Conservation (phyloP, 2,888 invertebrate species). For the Galerucella calmariensis region DNA sequence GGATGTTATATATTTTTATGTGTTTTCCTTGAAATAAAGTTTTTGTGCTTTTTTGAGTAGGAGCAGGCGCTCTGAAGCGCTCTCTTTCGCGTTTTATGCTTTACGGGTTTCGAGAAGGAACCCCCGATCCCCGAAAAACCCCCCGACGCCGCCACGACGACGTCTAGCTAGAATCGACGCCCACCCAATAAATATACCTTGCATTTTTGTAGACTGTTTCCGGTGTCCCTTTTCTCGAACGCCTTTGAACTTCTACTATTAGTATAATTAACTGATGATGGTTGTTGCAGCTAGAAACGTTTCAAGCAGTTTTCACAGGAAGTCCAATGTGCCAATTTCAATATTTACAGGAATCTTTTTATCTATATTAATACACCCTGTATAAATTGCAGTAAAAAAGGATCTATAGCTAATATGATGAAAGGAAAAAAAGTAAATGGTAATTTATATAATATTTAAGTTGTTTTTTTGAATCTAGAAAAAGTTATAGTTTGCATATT, state of each 20-base stretch:
- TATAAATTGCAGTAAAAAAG: too few relatives aligned
- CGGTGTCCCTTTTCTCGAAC: constrained; percentile 27
- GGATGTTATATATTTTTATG: constrained; percentile 65
- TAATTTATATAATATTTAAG: too few relatives aligned
- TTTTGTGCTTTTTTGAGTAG: constrained; percentile 58
- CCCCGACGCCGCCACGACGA: constrained; percentile 42
- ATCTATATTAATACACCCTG: too few relatives aligned
- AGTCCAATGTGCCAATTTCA: not conserved
- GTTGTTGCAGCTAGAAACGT: not conserved
- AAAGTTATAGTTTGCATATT: too few relatives aligned
- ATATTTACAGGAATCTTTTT: too few relatives aligned
- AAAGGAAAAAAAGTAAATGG: too few relatives aligned
- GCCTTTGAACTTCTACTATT: constrained; percentile 5
- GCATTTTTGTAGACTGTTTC: constrained; percentile 44
- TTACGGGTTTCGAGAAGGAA: constrained; percentile 35
- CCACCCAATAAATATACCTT: constrained; percentile 60
- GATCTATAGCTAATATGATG: too few relatives aligned
- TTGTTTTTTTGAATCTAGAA: too few relatives aligned
- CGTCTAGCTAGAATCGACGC: constrained; percentile 52
- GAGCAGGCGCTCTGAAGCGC: constrained; percentile 40
- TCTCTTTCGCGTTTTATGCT: constrained; percentile 39
- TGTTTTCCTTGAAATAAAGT: constrained; percentile 63
- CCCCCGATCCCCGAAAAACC: constrained; percentile 35
- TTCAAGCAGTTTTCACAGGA: not conserved
- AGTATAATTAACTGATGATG: constrained; percentile 1